Evolutionary conservation across 2,113 vertebrate genomes (phyloP), one percentile per base, ranked within the genome.

Genomic region (Hippocampus mohnikei): DNA sequence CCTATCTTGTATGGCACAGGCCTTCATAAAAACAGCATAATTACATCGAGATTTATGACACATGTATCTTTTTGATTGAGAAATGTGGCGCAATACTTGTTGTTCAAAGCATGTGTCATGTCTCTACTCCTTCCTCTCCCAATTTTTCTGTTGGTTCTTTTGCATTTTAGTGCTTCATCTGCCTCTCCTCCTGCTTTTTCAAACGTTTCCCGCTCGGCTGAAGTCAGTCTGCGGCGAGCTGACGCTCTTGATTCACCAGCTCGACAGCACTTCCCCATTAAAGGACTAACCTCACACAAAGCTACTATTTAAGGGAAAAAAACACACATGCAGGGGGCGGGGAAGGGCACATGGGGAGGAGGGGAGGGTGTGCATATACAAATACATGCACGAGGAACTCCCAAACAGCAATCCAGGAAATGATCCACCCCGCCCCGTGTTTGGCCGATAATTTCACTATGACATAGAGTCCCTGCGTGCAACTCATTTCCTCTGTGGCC

Each of bases 401-500:
- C 83, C 74, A 52, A 16, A 23, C 11, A 82, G 84, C 80, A 85
- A 93, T 92, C 85, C 90, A 93, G 93, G 91, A 94, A 95, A 93
- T 91, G 90, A 90, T 90, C 89, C 89, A 86, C 92, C 88, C 88
- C 80, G 80, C 90, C 90, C 91, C 81, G 60, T 77, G 76, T 86
- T 86, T 75, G 77, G 75, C 50, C 89, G 90, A 91, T 93, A 89
- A 93, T 85, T 85, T 87, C 74, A 88, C 86, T 91, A 84, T 87
- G 85, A 81, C 83, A 92, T 92, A 89, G 92, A 93, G 91, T 88
- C 90, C 90, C 91, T 85, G 92, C 87, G 90, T 89, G 90, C 89
- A 90, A 92, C 76, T 93, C 71, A 71, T 91, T 95, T 96, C 93
- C 92, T 91, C 84, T 75, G 81, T 85, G 81, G 89, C 87, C 85